These are phyloP conservation scores for Chouioia cunea DNA, from an alignment of 2,888 invertebrate species.

Conservation along the genomic window DNA sequence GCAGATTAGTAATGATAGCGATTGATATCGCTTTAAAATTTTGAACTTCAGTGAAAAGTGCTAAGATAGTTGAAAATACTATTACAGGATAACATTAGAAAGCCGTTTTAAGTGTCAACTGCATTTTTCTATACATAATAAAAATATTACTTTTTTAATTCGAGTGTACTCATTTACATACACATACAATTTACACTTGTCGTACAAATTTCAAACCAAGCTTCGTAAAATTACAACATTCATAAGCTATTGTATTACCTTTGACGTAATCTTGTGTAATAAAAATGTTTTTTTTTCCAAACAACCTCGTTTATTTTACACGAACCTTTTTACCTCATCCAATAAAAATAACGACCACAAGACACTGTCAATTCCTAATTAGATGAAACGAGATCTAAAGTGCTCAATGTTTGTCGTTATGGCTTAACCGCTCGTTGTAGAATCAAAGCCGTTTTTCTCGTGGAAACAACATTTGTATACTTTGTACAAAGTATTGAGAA, in stretches of 20 bases:
- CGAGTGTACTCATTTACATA: slow-evolving; percentile 29
- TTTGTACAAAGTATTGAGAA: too few species aligned
- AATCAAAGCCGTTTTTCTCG: too few species aligned
- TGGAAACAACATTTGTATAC: too few species aligned
- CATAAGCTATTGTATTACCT: slow-evolving; percentile 56
- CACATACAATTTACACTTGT: slow-evolving; percentile 38
- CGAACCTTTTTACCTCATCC: too few species aligned
- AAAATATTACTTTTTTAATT: slow-evolving; percentile 19
- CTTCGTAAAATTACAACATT: slow-evolving; percentile 44
- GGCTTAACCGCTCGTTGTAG: too few species aligned
- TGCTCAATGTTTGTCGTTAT: too few species aligned
- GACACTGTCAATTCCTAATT: too few species aligned
- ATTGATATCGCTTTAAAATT: slow-evolving; percentile 39
- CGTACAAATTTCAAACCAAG: neutral
- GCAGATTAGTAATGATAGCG: slow-evolving; percentile 25
- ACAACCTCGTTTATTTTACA: too few species aligned
- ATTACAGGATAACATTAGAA: slow-evolving; percentile 10
- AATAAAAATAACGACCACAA: too few species aligned
- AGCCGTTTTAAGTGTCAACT: slow-evolving; percentile 32
- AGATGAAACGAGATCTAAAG: too few species aligned
- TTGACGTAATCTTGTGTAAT: slow-evolving; percentile 56
- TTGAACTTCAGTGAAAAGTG: slow-evolving; percentile 26
- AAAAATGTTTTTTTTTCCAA: slow-evolving; percentile 46
- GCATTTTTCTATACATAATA: slow-evolving; percentile 40
- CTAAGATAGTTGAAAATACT: slow-evolving; percentile 31